Evolutionary conservation across 2,888 invertebrate species (phyloP), one percentile per base, ranked within the genome.

Genomic region (Chirona hameri): DNA sequence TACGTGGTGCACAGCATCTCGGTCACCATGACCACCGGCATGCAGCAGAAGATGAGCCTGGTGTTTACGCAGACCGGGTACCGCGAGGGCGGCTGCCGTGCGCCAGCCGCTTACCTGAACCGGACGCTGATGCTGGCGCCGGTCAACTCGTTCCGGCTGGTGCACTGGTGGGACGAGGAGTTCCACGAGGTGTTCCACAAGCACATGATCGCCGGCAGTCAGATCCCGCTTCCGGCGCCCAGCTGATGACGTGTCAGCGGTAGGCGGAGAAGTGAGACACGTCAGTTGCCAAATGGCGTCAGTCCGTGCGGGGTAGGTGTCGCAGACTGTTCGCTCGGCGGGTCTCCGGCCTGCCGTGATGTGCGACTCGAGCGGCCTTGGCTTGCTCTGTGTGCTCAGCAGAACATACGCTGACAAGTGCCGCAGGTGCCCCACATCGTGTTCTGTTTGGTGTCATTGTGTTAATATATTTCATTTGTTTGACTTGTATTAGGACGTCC

Each of bases 101-200:
- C 52, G 52, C 79, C 79, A 18, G 79, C 79, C 48, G 48, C 48
- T 27, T 79, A 79, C 52, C 79, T 27, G 1, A 48, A 12, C 48
- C 79, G 79, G 12, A 3, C 27, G 10, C 79, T 79, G 52, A 52
- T 79, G 27, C 48, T 79, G 48, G 79, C 48, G 27, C 48, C 48
- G 15, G 79, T 79, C 27, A 52, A 52, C n/a, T 14, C 48, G 48
- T n/a, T 79, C 15, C 79, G 79, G 15, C n/a, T 79, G 52, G 79
- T 79, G 52, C 79, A 52, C 79, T 79, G 79, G 79, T 79, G 79
- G 79, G 27, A 79, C 27, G 52, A 52, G 27, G 79, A 79, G 52
- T 79, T 79, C 79, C 76, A 76, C 76, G 76, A 76, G 31, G 39
- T 76, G 39, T 76, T 76, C 24, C 76, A 76, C 39, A 29, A 29